These are phyloP conservation scores for Plectropomus leopardus DNA, from an alignment of 2,113 vertebrate genomes.

Conservation along the genomic window DNA sequence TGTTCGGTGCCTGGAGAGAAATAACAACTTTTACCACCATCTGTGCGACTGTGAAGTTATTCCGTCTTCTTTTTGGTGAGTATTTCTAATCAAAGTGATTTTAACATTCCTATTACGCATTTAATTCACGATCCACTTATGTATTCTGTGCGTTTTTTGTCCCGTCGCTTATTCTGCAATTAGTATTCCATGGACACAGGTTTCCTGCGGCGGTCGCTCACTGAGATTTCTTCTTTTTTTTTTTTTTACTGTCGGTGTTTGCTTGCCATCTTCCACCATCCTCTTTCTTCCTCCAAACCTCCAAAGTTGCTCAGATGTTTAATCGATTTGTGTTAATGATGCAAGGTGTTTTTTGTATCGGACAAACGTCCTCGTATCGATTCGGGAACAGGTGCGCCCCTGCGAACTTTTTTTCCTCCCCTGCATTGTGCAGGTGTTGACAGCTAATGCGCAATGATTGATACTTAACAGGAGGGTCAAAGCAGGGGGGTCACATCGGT, in stretches of 20 bases:
- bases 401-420: conserved; percentile 61
- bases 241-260: conserved; percentile 70
- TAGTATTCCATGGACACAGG: conserved; percentile 83
- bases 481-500: conserved; percentile 48
- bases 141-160: conserved; percentile 46
- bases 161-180: conserved; percentile 71
- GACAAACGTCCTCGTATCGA: not conserved
- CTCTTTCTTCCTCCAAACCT: conserved; percentile 2
- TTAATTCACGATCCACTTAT: conserved; percentile 17
- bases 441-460: conserved; percentile 64
- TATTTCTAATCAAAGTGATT: not conserved
- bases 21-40: conserved; percentile 69
- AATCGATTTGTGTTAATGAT: conserved; percentile 32
- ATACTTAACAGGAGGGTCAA: conserved; percentile 50
- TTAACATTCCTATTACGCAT: not conserved
- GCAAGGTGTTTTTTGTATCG: not conserved
- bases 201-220: conserved; percentile 80
- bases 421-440: conserved; percentile 44
- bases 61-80: conserved; percentile 63
- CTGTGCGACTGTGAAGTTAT: conserved; percentile 58
- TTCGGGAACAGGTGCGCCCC: conserved; percentile 56
- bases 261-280: conserved; percentile 9
- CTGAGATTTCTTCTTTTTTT: too few relatives aligned
- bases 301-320: conserved; percentile 40
- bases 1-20: not conserved